Evolutionary conservation across 2,888 invertebrate genomes (phyloP).

Genomic region (Diaperis boleti): DNA sequence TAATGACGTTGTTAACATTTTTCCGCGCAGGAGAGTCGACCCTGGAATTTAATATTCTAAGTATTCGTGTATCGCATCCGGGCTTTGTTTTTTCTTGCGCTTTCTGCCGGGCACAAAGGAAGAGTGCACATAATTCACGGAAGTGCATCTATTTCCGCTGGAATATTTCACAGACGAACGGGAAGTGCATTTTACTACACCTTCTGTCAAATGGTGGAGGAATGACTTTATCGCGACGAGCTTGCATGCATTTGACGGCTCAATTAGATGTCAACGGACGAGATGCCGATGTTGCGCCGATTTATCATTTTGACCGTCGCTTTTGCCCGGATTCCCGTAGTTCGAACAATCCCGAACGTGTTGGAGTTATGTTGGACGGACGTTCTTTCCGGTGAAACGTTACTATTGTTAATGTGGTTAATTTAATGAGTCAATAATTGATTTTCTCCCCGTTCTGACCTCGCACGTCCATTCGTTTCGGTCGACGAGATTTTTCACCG

Average conservation of each 20-base stretch:
- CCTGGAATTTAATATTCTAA: not conserved
- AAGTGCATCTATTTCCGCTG: constrained; percentile 17
- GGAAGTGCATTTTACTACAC: constrained; percentile 19
- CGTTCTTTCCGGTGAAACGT: no score
- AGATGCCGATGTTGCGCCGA: not conserved
- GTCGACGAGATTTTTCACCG: no score
- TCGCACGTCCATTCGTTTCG: no score
- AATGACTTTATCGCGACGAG: constrained; percentile 10
- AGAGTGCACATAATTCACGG: constrained; percentile 17
- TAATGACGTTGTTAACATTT: constrained; percentile 2
- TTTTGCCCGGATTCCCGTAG: no score
- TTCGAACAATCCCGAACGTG: no score
- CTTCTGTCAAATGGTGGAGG: constrained; percentile 4
- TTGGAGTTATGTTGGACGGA: no score
- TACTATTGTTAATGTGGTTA: no score
- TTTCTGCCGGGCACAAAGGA: not conserved
- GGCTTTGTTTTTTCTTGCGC: not conserved
- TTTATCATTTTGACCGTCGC: no score
- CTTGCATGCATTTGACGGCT: constrained; percentile 22
- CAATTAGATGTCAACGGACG: constrained; percentile 12
- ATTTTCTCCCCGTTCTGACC: no score
- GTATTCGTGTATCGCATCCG: not conserved
- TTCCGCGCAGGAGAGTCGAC: not conserved
- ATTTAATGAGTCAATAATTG: no score
- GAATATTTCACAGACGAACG: constrained; percentile 7